Base-by-base conservation (phyloP, 2,888 invertebrate genomes). In the Ryuthela nishihirai region DNA sequence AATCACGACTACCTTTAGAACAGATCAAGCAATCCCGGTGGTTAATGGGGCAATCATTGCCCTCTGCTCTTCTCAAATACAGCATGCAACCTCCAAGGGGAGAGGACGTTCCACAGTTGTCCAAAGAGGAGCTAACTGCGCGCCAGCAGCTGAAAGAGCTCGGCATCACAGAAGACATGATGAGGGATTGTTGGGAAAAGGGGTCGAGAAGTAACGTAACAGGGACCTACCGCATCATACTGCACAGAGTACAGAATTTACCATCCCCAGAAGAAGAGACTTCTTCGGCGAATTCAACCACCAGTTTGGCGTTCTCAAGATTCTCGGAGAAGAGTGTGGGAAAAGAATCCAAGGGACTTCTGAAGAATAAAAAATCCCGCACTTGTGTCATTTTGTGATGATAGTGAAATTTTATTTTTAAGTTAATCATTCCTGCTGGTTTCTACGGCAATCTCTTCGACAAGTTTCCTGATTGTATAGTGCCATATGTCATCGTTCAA, bases 181-280 rank as follows among this genome's bases (percentile, higher is more conserved):
- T 67, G n/a, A 42, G 36, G 36, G 63, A 66, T 12, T 45, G 56
- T 17, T 23, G 52, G 7, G 50, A 53, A 9, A 64, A 64, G 25
- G 67, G 67, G 1, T 52, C 55, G 6, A 39, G 53, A 10, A 64
- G 62, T 24, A 54, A 35, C 26, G 39, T 67, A 9, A 55, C 52
- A 3, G 67, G 67, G 1, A 65, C 56, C 1, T 66, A 66, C 40
- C 34, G 63, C 6, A 64, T 66, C 12, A 29, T 64, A 9, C 32
- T 66, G 12, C 62, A 66, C 25, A 38, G 35, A 35, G 21, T n/a
- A n/a, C n/a, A n/a, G n/a, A n/a, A n/a, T n/a, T n/a, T n/a, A n/a
- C n/a, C n/a, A n/a, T n/a, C n/a, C n/a, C n/a, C n/a, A n/a, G n/a
- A n/a, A n/a, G n/a, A n/a, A n/a, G n/a, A n/a, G n/a, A n/a, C n/a